Evolutionary conservation across 2,113 vertebrate species (phyloP).

Genomic region (Lophius piscatorius): DNA sequence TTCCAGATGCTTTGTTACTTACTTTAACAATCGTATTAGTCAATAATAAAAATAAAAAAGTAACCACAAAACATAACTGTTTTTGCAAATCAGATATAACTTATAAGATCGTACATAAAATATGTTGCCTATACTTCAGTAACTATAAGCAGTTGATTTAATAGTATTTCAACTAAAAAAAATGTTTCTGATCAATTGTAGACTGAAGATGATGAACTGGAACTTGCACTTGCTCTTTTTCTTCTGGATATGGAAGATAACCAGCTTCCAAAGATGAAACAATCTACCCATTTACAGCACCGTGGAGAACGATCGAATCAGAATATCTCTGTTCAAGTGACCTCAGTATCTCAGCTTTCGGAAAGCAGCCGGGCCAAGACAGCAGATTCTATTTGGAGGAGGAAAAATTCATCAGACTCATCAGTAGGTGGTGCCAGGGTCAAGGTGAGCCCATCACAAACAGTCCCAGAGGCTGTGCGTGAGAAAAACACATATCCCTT

Average conservation of each 20-base stretch:
- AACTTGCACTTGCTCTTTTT: conserved; percentile 67
- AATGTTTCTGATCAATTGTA: conserved; percentile 28
- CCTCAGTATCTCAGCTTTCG: background rate
- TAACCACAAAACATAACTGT: no score
- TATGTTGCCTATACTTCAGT: no score
- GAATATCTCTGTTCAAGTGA: background rate
- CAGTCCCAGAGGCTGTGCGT: background rate
- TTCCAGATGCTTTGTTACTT: no score
- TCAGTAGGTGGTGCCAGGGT: conserved; percentile 7
- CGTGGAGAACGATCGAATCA: background rate
- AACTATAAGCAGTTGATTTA: background rate
- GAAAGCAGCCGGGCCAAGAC: conserved; percentile 7
- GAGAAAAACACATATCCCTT: conserved; percentile 12
- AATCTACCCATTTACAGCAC: background rate
- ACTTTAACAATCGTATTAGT: no score
- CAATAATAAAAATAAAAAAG: no score
- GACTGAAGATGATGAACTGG: conserved; percentile 68
- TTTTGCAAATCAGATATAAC: no score
- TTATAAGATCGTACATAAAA: no score
- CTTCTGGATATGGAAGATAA: conserved; percentile 53
- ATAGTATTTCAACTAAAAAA: background rate
- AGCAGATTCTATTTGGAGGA: background rate
- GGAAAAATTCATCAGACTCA: background rate
- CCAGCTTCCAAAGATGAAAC: background rate
- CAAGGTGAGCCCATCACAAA: background rate